phyloP scores from a whole-genome alignment of 2,797 vertebrate genomes.

The Geotria australis region DNA sequence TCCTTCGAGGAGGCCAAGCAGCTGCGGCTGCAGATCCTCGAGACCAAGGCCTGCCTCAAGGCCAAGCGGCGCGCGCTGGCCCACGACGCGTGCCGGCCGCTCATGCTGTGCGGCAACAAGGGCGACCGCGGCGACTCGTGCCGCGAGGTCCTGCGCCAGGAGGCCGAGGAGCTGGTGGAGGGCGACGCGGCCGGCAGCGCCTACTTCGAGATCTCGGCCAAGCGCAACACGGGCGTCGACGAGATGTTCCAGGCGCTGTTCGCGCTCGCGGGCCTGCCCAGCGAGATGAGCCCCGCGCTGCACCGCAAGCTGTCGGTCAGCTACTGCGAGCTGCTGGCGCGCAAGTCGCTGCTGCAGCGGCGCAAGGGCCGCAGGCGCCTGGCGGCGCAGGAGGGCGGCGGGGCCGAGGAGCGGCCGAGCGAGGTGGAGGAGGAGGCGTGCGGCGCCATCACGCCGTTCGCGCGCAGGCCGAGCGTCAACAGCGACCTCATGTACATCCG shows the following conservation, averaged over 20 bases:
- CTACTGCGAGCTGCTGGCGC: no score
- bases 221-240: slow-evolving; percentile 71
- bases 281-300: slow-evolving; percentile 85
- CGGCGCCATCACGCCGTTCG: slow-evolving; percentile 60
- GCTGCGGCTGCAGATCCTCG: slow-evolving; percentile 67
- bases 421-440: slow-evolving; percentile 23
- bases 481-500: slow-evolving; percentile 91
- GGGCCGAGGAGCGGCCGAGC: no score
- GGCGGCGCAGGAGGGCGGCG: slow-evolving; percentile 10
- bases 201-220: slow-evolving; percentile 87
- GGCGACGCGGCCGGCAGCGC: slow-evolving; percentile 3
- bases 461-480: slow-evolving; percentile 76
- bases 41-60: slow-evolving; percentile 76
- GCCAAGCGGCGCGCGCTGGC: no score
- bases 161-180: background rate
- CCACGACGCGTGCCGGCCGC: no score
- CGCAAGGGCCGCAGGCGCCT: slow-evolving; percentile 16
- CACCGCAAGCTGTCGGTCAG: slow-evolving; percentile 46
- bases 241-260: slow-evolving; percentile 83
- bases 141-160: no score
- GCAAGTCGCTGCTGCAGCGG: slow-evolving; percentile 28
- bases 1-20: slow-evolving; percentile 81
- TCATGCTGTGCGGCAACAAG: no score
- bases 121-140: no score
- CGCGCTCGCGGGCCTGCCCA: slow-evolving; percentile 57